A percentile compares a stretch with the other conserved stretches of the same genome.
Evolutionary conservation across 2,113 vertebrate species (phyloP).

Genomic region (Steatornis caripensis): DNA sequence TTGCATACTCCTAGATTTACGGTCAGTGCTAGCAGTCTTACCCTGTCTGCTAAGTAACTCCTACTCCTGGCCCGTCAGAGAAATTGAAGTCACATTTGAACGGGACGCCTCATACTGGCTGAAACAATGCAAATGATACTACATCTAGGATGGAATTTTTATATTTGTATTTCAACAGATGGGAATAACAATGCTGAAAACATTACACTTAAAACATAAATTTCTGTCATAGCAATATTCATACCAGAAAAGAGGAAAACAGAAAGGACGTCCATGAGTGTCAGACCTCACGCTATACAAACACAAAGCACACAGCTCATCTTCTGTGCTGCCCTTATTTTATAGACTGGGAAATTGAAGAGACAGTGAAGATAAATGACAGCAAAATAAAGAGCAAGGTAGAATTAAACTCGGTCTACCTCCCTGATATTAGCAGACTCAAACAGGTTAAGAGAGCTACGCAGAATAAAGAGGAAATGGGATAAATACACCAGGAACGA

Average conservation of each 20-base stretch:
- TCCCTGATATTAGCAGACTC: not conserved
- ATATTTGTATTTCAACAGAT: not conserved
- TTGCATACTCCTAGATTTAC: not conserved
- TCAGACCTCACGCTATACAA: not conserved
- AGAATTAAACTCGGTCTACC: not conserved
- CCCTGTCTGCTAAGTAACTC: not conserved
- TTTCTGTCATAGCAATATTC: not conserved
- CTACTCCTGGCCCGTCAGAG: not conserved
- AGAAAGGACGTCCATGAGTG: not conserved
- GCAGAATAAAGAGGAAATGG: not conserved
- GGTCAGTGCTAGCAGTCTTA: not conserved
- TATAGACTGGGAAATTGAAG: not conserved
- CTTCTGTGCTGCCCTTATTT: not conserved
- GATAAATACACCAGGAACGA: not conserved
- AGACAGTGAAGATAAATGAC: not conserved
- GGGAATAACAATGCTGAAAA: not conserved
- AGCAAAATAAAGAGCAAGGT: not conserved
- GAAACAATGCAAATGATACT: not conserved
- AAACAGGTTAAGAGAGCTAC: not conserved
- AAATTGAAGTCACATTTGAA: not conserved
- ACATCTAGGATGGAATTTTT: not conserved
- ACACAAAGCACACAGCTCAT: not conserved
- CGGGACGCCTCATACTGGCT: accelerated
- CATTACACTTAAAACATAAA: not conserved
- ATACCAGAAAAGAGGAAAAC: not conserved